Conservation (phyloP, 2,797 vertebrate genomes). For the Salmo trutta region DNA sequence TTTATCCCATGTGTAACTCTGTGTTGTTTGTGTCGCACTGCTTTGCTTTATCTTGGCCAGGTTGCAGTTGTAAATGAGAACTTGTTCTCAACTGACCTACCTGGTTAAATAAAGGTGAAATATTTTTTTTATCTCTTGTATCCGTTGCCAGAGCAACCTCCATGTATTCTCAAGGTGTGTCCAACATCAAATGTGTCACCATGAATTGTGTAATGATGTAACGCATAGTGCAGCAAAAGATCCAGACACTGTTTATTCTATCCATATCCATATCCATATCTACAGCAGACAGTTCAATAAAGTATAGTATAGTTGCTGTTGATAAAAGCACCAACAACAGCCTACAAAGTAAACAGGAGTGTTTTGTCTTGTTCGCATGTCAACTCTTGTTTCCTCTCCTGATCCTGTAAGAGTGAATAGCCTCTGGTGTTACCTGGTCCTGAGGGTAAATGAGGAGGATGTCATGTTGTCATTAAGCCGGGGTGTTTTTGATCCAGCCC, state of each 20-base stretch:
- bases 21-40: no score
- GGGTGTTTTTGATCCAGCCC: no score
- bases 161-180: neutral
- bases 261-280: neutral
- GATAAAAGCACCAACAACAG: neutral
- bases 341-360: neutral
- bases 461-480: no score
- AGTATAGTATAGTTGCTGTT: neutral
- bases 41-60: no score
- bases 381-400: neutral
- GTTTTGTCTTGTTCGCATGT: conserved; percentile 5
- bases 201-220: neutral
- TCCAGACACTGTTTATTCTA: neutral
- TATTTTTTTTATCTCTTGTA: neutral
- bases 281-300: neutral
- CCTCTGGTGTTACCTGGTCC: neutral
- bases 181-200: neutral
- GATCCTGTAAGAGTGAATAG: neutral
- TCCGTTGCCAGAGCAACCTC: conserved; percentile 5
- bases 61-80: no score
- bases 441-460: neutral
- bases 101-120: no score
- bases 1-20: no score
- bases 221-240: neutral
- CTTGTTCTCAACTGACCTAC: no score